Evolutionary conservation across 2,888 invertebrate genomes (phyloP).

Genomic region (Cheilosia grossa): DNA sequence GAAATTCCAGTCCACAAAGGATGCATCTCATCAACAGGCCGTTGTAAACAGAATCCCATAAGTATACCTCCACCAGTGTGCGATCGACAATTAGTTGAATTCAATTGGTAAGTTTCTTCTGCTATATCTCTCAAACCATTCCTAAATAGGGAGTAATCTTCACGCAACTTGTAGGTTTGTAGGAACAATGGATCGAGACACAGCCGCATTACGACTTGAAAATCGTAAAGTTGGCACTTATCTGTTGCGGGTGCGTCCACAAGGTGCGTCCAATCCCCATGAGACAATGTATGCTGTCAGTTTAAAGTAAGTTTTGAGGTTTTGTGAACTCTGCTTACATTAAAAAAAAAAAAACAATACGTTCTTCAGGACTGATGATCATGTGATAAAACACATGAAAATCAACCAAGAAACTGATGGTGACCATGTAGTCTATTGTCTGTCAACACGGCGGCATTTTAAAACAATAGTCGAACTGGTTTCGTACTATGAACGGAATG

Average conservation of each 20-base stretch:
- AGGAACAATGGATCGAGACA: constrained; percentile 93
- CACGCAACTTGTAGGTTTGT: constrained; percentile 87
- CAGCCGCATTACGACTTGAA: constrained; percentile 89
- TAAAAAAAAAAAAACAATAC: constrained; percentile 12
- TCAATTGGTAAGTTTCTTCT: constrained; percentile 84
- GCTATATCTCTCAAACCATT: neutral
- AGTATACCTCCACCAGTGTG: constrained; percentile 87
- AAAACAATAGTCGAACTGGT: constrained; percentile 96
- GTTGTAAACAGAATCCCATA: constrained; percentile 85
- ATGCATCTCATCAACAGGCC: constrained; percentile 92
- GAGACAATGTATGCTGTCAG: constrained; percentile 93
- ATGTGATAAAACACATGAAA: constrained; percentile 94
- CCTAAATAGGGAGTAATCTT: constrained; percentile 6
- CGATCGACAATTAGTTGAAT: constrained; percentile 84
- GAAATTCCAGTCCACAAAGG: constrained; percentile 93
- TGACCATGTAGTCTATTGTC: constrained; percentile 89
- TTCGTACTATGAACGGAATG: constrained; percentile 95
- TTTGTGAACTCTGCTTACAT: constrained; percentile 21
- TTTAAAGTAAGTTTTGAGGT: constrained; percentile 87
- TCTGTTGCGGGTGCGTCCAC: constrained; percentile 90
- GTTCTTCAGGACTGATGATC: constrained; percentile 90
- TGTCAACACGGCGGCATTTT: constrained; percentile 96
- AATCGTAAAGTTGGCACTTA: constrained; percentile 93
- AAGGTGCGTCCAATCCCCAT: constrained; percentile 85
- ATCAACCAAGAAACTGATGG: constrained; percentile 91